Conservation (phyloP, 2,113 vertebrate genomes). For the Vulpes vulpes region DNA sequence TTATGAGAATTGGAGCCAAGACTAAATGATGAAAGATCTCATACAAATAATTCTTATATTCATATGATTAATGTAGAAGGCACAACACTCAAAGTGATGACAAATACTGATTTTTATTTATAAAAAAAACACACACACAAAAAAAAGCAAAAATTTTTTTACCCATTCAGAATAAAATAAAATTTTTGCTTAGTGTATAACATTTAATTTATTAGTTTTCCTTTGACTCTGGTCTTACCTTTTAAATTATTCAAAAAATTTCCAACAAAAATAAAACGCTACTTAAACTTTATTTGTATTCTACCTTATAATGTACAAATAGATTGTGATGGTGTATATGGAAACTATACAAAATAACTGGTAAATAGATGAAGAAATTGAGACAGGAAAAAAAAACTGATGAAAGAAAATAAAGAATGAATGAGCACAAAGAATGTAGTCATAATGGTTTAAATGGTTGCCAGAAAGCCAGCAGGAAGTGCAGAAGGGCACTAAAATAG, state of each 20-base stretch:
- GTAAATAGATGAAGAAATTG: background rate
- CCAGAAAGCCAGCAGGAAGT: background rate
- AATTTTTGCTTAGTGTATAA: background rate
- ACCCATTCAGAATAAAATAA: conserved; percentile 28
- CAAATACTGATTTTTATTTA: conserved; percentile 40
- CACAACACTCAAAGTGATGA: conserved; percentile 32
- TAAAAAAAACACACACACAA: background rate
- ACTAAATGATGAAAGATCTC: conserved; percentile 57
- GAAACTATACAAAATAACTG: background rate
- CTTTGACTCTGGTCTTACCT: background rate
- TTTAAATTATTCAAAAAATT: conserved; percentile 39
- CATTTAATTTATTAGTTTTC: conserved; percentile 36
- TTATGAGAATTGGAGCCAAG: conserved; percentile 52
- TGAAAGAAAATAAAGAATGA: background rate
- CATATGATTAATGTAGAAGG: conserved; percentile 29
- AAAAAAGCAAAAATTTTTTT: conserved; percentile 54
- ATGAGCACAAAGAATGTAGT: background rate
- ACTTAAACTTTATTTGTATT: conserved; percentile 26
- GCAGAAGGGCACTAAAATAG: background rate
- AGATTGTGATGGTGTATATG: background rate
- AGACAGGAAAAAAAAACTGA: background rate
- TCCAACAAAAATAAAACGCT: background rate
- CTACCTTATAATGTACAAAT: conserved; percentile 12
- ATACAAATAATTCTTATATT: conserved; percentile 50
- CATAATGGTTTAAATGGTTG: background rate